phyloP scores from a whole-genome alignment of 2,797 vertebrate genomes.

The Eutrigla gurnardus region DNA sequence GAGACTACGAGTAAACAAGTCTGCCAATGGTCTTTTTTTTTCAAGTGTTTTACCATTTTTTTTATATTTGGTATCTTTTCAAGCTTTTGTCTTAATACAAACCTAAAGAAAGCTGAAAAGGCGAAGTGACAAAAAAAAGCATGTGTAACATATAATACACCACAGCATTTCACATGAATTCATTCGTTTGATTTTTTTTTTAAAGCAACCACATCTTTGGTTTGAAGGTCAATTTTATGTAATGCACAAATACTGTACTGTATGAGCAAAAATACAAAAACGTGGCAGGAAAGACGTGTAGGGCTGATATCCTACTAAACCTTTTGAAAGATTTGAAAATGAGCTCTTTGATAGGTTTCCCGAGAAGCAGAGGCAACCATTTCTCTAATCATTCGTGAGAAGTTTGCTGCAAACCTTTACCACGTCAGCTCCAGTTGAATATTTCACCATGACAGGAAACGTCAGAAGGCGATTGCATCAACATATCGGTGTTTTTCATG shows the following conservation, averaged over 20 bases:
- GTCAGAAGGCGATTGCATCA: slow-evolving; percentile 23
- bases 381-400: slow-evolving; percentile 36
- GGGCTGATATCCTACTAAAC: not conserved
- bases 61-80: slow-evolving; percentile 43
- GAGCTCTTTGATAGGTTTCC: slow-evolving; percentile 27
- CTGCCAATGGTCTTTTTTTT: not conserved
- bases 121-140: not conserved
- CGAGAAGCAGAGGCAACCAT: slow-evolving; percentile 3
- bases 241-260: slow-evolving; percentile 21
- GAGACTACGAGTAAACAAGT: slow-evolving; percentile 23
- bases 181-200: slow-evolving; percentile 22
- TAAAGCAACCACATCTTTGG: slow-evolving; percentile 60
- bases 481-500: not conserved
- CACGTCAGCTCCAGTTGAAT: slow-evolving; percentile 36
- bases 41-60: slow-evolving; percentile 38
- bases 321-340: slow-evolving; percentile 11
- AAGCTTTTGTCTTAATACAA: slow-evolving; percentile 26
- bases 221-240: slow-evolving; percentile 34
- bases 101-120: slow-evolving; percentile 29
- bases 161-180: slow-evolving; percentile 31
- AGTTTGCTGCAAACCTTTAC: slow-evolving; percentile 33
- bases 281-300: not conserved
- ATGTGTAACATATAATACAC: slow-evolving; percentile 12
- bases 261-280: slow-evolving; percentile 23
- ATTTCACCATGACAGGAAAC: slow-evolving; percentile 15